Conservation (phyloP, 2,797 vertebrate species). For the Hoplostethus mediterraneus region DNA sequence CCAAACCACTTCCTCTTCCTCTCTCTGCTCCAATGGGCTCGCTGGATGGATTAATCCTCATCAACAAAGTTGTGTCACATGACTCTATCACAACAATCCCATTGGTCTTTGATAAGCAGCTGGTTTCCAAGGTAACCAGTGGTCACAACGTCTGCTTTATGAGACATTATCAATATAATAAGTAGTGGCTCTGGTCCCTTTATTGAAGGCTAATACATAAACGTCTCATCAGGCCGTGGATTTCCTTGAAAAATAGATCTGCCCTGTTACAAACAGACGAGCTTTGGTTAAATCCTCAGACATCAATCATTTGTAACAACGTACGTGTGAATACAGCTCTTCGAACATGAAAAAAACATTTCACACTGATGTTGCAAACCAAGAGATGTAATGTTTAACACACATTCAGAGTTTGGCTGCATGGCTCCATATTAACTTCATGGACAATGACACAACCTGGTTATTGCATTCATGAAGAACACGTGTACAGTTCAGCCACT, state of each 20-base stretch:
- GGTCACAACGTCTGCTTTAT: no score
- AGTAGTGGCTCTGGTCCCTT: slow-evolving; percentile 2
- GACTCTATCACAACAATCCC: no score
- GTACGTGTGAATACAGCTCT: not conserved
- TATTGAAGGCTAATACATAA: slow-evolving; percentile 22
- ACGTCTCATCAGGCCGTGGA: not conserved
- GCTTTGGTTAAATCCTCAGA: slow-evolving; percentile 24
- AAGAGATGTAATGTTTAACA: not conserved
- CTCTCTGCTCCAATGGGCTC: no score
- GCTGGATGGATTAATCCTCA: no score
- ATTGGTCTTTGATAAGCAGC: no score
- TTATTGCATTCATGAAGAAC: slow-evolving; percentile 19
- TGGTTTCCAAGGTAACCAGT: no score
- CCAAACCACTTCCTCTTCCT: no score
- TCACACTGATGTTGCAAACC: not conserved
- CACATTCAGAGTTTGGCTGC: not conserved
- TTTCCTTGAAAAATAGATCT: slow-evolving; percentile 32
- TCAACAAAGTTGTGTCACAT: no score
- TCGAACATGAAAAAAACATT: not conserved
- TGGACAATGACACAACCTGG: not conserved
- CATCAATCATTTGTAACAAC: not conserved
- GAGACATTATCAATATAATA: no score
- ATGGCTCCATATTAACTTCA: no score
- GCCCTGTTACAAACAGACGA: slow-evolving; percentile 19
- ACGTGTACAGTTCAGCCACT: not conserved